phyloP scores from a whole-genome alignment of 2,888 invertebrate genomes.

The Mythimna pallens region DNA sequence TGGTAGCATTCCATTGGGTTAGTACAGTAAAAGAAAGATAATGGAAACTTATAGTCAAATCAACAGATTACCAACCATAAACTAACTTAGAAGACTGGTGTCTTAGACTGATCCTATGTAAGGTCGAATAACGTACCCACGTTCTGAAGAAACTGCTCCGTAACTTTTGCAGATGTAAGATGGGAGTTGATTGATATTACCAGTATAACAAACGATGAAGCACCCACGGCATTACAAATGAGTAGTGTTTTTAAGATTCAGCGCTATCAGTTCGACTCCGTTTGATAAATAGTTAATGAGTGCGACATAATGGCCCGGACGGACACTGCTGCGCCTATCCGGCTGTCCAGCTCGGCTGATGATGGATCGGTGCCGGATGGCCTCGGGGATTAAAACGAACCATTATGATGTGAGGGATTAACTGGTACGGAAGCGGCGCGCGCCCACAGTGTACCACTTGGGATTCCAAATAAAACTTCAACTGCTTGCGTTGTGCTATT shows the following conservation, averaged over 20 bases:
- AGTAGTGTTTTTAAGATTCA: constrained; percentile 23
- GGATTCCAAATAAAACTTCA: background rate
- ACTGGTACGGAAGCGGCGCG: background rate
- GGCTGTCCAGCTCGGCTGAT: constrained; percentile 14
- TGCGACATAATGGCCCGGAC: constrained; percentile 13
- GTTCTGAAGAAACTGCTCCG: background rate
- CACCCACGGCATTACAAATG: background rate
- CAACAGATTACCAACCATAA: background rate
- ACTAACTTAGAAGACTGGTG: background rate
- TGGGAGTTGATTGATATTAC: constrained; percentile 2
- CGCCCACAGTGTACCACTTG: background rate
- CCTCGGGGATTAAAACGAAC: constrained; percentile 19
- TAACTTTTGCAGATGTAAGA: background rate
- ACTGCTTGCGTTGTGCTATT: background rate
- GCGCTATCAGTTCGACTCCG: constrained; percentile 8
- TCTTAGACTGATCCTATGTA: background rate
- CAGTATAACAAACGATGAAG: background rate
- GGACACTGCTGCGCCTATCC: constrained; percentile 14
- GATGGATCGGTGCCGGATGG: constrained; percentile 29
- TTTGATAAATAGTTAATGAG: constrained; percentile 30
- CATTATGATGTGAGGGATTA: constrained; percentile 19
- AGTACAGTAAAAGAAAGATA: background rate
- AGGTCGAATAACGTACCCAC: background rate
- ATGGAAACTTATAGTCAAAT: background rate
- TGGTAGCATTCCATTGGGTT: constrained; percentile 12